Percentiles rank a stretch among this genome's conserved stretches.
phyloP scores from a whole-genome alignment of 1,140 invertebrate genomes.

The Pissodes strobi region DNA sequence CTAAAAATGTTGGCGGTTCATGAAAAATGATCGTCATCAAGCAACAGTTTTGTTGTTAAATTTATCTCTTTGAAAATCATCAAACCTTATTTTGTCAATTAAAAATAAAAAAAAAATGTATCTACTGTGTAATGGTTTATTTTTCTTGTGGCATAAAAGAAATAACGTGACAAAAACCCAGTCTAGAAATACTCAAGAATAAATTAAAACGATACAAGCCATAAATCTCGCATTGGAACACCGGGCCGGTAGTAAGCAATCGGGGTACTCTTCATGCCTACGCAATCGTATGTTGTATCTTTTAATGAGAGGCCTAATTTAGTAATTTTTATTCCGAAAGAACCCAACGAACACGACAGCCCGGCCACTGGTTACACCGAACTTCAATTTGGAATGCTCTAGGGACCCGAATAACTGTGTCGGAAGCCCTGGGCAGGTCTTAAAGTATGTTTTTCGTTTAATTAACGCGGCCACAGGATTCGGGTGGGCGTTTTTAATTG shows the following conservation, averaged over 20 bases:
- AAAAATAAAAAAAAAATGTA: no score
- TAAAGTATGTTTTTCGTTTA: background rate
- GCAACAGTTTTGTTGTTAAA: no score
- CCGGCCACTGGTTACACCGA: slow-evolving; percentile 34
- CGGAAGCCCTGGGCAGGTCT: background rate
- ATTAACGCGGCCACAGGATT: slow-evolving; percentile 9
- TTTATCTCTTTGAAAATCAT: no score
- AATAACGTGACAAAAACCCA: no score
- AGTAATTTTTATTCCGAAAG: slow-evolving; percentile 41
- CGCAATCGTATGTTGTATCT: slow-evolving; percentile 46
- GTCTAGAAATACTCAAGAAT: no score
- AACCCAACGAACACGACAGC: slow-evolving; percentile 4
- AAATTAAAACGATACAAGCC: no score
- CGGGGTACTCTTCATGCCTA: slow-evolving; percentile 24
- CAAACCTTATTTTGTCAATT: no score
- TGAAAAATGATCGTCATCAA: no score
- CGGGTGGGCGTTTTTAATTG: slow-evolving; percentile 18
- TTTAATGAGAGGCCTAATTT: slow-evolving; percentile 48
- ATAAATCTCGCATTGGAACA: no score
- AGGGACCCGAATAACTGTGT: slow-evolving; percentile 6
- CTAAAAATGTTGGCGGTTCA: no score
- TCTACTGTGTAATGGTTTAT: no score
- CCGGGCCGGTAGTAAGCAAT: background rate
- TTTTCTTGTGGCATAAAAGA: no score
- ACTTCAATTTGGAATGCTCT: slow-evolving; percentile 42